A percentile compares a stretch with the other conserved stretches of the same genome.
These are phyloP conservation scores for Heliconius aoede DNA, from an alignment of 2,888 invertebrate genomes.

Conservation along the genomic window DNA sequence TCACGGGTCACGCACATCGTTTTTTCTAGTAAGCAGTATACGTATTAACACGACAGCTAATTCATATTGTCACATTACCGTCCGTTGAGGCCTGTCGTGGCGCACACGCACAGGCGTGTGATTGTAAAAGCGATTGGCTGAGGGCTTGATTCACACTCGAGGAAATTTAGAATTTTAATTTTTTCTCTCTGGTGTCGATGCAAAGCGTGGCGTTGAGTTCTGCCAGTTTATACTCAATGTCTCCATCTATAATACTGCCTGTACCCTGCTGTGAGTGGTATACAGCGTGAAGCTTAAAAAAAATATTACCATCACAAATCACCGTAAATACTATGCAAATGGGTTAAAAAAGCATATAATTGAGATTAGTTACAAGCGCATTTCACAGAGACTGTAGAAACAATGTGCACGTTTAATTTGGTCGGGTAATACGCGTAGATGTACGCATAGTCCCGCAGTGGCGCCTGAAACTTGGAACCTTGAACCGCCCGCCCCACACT, in stretches of 20 bases:
- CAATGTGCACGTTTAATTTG: constrained; percentile 51
- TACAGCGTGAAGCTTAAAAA: not conserved
- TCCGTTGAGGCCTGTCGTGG: not conserved
- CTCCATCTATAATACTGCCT: too few species aligned
- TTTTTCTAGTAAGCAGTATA: not conserved
- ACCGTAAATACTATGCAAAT: constrained; percentile 28
- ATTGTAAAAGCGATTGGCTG: too few species aligned
- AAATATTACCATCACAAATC: too few species aligned
- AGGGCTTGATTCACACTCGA: too few species aligned
- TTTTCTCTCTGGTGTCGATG: too few species aligned
- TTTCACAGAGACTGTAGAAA: constrained; percentile 17
- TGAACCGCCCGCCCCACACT: constrained; percentile 59
- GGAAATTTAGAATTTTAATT: too few species aligned
- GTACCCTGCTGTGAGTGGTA: too few species aligned
- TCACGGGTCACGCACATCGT: constrained; percentile 22
- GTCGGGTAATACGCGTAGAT: constrained; percentile 62
- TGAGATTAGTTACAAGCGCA: constrained; percentile 25
- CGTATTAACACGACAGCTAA: constrained; percentile 28
- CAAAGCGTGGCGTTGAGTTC: too few species aligned
- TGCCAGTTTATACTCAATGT: too few species aligned
- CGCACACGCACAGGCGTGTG: too few species aligned
- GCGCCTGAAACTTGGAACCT: constrained; percentile 63
- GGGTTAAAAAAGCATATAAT: constrained; percentile 38
- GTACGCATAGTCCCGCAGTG: constrained; percentile 79
- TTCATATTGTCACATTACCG: constrained; percentile 31